phyloP scores from a whole-genome alignment of 2,888 invertebrate species.

The Conistra vaccinii region DNA sequence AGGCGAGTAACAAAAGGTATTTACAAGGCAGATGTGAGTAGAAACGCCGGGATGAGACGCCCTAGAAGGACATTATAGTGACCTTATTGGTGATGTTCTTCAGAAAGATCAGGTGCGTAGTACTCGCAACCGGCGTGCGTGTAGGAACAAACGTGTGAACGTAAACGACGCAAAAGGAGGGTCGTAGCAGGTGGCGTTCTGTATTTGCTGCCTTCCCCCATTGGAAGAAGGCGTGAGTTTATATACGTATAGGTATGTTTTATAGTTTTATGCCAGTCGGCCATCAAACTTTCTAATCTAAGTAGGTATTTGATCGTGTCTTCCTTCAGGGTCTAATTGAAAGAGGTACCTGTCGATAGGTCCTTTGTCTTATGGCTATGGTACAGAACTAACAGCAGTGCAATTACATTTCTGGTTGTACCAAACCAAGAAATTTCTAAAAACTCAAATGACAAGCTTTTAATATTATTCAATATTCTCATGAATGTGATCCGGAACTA shows the following conservation, averaged over 20 bases:
- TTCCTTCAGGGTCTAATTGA: not conserved
- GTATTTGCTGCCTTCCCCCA: not conserved
- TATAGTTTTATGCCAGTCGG: not conserved
- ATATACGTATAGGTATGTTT: not conserved
- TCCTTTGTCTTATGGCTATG: not conserved
- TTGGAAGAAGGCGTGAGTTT: not conserved
- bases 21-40: not conserved
- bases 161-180: not conserved
- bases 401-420: not conserved
- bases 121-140: not conserved
- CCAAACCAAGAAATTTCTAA: not conserved
- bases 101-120: no score
- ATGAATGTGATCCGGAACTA: slow-evolving; percentile 32
- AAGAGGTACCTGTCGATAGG: not conserved
- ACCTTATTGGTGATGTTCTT: slow-evolving; percentile 1
- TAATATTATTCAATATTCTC: not conserved
- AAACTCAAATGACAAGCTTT: not conserved
- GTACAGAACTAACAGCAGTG: not conserved
- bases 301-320: not conserved
- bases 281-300: not conserved
- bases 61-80: not conserved
- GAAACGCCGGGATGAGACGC: not conserved
- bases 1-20: not conserved
- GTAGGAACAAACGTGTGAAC: not conserved
- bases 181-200: no score